These are phyloP conservation scores for Prosapia bicincta DNA, from an alignment of 2,888 invertebrate genomes.

Conservation along the genomic window DNA sequence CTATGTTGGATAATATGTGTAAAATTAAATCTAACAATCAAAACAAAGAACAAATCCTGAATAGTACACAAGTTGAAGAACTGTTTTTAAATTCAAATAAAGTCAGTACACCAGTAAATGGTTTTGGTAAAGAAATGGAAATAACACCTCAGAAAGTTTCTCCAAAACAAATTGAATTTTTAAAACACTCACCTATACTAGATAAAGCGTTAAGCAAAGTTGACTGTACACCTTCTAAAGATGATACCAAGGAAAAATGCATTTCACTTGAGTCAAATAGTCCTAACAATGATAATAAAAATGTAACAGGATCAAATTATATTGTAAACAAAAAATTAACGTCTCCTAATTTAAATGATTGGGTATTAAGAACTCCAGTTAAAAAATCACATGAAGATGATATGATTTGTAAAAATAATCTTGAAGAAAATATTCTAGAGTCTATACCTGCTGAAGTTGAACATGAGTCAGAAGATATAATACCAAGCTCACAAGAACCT, in stretches of 20 bases:
- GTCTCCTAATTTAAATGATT: not conserved
- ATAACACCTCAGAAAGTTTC: not conserved
- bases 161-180: not conserved
- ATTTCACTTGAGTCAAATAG: not conserved
- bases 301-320: not conserved
- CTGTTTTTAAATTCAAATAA: not conserved
- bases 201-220: not conserved
- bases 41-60: not conserved
- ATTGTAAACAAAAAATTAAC: not conserved
- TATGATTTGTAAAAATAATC: not conserved
- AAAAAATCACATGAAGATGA: not conserved
- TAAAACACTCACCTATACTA: not conserved
- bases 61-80: not conserved
- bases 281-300: not conserved
- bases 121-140: not conserved
- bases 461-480: slow-evolving; percentile 15
- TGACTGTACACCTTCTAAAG: not conserved
- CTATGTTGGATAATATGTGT: not conserved
- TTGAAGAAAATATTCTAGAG: not conserved
- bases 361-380: not conserved
- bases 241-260: not conserved
- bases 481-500: slow-evolving; percentile 16
- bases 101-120: too few species aligned
- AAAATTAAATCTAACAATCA: not conserved
- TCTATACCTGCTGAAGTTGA: not conserved